Percentiles rank a stretch among this genome's conserved stretches.
These are phyloP conservation scores for Arctia plantaginis DNA, from an alignment of 2,888 invertebrate species.

Conservation along the genomic window DNA sequence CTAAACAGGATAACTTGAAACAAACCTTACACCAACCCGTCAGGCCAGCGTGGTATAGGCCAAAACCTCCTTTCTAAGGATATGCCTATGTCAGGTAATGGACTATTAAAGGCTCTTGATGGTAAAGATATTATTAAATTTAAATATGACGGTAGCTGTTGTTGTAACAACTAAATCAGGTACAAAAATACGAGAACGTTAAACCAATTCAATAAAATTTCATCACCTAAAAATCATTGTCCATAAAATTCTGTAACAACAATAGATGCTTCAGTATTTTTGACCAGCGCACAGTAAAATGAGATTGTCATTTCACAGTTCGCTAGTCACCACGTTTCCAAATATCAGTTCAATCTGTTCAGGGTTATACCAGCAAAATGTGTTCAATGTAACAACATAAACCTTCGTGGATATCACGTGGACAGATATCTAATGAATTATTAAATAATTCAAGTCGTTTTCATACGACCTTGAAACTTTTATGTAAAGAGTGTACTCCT, in stretches of 20 bases:
- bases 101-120: too few species aligned
- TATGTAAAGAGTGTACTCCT: too few species aligned
- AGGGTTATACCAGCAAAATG: background rate
- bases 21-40: too few species aligned
- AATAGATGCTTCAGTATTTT: background rate
- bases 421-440: background rate
- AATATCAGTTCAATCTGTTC: background rate
- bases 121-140: too few species aligned
- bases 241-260: background rate
- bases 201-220: background rate
- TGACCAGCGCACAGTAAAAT: background rate
- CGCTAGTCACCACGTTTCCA: background rate
- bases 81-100: too few species aligned
- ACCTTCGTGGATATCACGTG: background rate
- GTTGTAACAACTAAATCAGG: background rate
- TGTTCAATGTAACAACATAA: background rate
- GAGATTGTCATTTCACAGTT: constrained; percentile 18
- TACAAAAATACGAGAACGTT: background rate
- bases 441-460: background rate
- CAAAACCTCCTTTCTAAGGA: too few species aligned
- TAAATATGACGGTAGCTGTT: too few species aligned
- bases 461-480: too few species aligned
- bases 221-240: background rate
- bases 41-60: too few species aligned
- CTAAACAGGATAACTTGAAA: too few species aligned